phyloP scores from a whole-genome alignment of 2,113 vertebrate species.

The Pelecanus crispus region DNA sequence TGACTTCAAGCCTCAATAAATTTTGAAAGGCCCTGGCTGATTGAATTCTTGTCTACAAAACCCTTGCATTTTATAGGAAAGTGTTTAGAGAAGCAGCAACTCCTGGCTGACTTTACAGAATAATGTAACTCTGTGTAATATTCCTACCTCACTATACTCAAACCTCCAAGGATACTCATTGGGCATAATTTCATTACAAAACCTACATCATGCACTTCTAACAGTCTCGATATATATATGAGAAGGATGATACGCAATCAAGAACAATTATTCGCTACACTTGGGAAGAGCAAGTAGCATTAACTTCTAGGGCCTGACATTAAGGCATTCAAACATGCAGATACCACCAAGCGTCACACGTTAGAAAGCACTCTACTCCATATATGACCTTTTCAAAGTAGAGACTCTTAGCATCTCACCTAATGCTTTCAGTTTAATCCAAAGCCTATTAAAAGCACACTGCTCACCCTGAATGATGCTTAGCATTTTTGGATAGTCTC shows the following conservation, averaged over 20 bases:
- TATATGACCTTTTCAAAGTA: background rate
- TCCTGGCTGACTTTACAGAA: background rate
- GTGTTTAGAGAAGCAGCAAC: background rate
- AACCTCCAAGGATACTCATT: background rate
- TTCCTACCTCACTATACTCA: background rate
- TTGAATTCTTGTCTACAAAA: background rate
- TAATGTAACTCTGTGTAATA: background rate
- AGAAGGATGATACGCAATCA: background rate
- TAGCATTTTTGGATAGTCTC: background rate
- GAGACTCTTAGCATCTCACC: background rate
- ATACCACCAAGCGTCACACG: background rate
- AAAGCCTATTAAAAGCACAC: background rate
- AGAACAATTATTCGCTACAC: background rate
- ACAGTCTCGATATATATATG: background rate
- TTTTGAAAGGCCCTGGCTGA: background rate
- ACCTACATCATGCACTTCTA: background rate
- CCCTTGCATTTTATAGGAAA: background rate
- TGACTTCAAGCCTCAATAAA: background rate
- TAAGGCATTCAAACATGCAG: background rate
- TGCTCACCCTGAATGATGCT: background rate
- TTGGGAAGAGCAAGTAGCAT: background rate
- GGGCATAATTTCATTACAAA: background rate
- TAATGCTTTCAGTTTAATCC: background rate
- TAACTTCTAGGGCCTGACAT: background rate
- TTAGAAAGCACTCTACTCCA: background rate